Conservation (phyloP, 2,888 invertebrate genomes). For the Cyaniris semiargus region DNA sequence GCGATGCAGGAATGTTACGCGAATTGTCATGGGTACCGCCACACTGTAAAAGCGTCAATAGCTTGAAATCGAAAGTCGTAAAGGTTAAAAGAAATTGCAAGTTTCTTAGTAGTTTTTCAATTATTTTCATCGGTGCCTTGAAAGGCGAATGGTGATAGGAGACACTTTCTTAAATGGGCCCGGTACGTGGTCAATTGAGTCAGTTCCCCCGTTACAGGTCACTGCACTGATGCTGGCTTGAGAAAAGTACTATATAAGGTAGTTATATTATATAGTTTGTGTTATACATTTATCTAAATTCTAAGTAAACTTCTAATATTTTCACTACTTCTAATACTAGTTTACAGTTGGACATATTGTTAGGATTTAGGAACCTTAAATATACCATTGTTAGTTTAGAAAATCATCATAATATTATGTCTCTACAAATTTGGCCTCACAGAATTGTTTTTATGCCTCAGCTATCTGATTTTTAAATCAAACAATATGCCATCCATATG, state of each 20-base stretch:
- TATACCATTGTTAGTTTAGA: neutral
- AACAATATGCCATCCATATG: neutral
- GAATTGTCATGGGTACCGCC: no score
- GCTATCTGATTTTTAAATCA: neutral
- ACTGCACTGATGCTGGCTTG: conserved; percentile 53
- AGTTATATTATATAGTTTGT: neutral
- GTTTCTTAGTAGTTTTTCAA: conserved; percentile 12
- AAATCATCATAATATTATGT: neutral
- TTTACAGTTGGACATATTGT: no score
- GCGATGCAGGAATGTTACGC: no score
- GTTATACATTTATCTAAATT: no score
- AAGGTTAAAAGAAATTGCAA: conserved; percentile 10
- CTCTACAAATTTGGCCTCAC: neutral
- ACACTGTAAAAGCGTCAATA: neutral
- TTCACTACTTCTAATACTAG: neutral
- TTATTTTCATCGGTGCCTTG: conserved; percentile 38
- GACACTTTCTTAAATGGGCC: conserved; percentile 69
- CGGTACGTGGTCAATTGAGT: conserved; percentile 50
- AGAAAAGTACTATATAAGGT: conserved; percentile 4
- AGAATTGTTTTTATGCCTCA: neutral
- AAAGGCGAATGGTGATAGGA: conserved; percentile 60
- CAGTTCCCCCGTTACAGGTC: conserved; percentile 67
- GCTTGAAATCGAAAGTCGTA: conserved; percentile 16
- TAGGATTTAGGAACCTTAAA: neutral
- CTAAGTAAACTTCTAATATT: neutral